These are phyloP conservation scores for Alouatta caraya DNA, from an alignment of 2,797 vertebrate species.

Conservation along the genomic window DNA sequence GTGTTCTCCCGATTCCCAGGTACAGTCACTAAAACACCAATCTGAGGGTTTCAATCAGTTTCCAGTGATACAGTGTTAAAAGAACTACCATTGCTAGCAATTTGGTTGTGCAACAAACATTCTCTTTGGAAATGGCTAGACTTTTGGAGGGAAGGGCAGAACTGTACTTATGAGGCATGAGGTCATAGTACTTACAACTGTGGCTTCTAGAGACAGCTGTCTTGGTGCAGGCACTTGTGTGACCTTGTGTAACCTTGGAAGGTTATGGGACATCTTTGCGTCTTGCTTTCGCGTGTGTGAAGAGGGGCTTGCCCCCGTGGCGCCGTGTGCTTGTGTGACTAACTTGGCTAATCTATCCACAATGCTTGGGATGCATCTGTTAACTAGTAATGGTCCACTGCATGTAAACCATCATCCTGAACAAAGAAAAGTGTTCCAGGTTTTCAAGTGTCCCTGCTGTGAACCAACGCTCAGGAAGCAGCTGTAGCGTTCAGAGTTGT, in stretches of 20 bases:
- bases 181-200: fast-evolving
- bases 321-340: fast-evolving
- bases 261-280: not conserved
- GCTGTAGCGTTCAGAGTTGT: not conserved
- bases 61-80: not conserved
- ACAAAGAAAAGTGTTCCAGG: not conserved
- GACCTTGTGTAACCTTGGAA: not conserved
- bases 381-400: not conserved
- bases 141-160: not conserved
- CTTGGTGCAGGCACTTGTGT: not conserved
- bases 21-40: not conserved
- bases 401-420: not conserved
- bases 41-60: not conserved
- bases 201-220: not conserved
- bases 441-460: not conserved
- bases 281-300: not conserved
- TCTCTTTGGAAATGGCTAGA: not conserved
- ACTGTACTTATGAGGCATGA: fast-evolving
- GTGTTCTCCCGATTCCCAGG: not conserved
- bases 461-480: not conserved
- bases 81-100: not conserved
- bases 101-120: not conserved
- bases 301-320: too few species aligned
- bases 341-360: not conserved
- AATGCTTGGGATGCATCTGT: not conserved